Conservation (phyloP, 2,888 invertebrate species). For the Cantharis lateralis region DNA sequence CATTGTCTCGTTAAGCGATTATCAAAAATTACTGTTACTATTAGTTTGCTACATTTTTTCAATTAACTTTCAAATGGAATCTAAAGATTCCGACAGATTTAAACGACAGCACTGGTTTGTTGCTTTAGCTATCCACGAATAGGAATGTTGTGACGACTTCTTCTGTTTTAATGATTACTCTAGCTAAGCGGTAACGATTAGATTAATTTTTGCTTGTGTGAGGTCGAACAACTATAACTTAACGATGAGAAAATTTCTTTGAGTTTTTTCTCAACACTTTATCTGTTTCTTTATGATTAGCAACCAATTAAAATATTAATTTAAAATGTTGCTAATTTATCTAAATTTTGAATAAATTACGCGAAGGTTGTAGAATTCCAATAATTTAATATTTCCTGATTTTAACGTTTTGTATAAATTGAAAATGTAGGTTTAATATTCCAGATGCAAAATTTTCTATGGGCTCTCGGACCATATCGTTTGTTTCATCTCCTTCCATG, state of each 20-base stretch:
- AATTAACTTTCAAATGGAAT: constrained; percentile 12
- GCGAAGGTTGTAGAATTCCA: neutral
- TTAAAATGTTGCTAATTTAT: neutral
- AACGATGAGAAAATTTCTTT: neutral
- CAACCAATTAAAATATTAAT: neutral
- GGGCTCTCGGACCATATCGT: neutral
- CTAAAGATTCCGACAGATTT: constrained; percentile 16
- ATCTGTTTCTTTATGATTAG: neutral
- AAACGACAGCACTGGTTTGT: constrained; percentile 7
- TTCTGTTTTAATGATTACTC: constrained; percentile 6
- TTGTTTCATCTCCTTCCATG: neutral
- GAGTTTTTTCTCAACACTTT: neutral
- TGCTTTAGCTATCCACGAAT: neutral
- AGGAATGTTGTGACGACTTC: constrained; percentile 2
- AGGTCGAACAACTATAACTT: neutral
- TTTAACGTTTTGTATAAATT: neutral
- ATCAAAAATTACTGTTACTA: neutral
- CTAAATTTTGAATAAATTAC: neutral
- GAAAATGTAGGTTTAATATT: neutral
- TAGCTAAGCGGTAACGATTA: constrained; percentile 2
- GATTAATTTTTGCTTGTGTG: constrained; percentile 1
- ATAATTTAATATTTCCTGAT: neutral
- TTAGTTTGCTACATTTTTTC: neutral
- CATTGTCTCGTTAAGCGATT: neutral
- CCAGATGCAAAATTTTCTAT: neutral